These are phyloP conservation scores for Ceramica pisi DNA, from an alignment of 2,888 invertebrate species.

Conservation along the genomic window DNA sequence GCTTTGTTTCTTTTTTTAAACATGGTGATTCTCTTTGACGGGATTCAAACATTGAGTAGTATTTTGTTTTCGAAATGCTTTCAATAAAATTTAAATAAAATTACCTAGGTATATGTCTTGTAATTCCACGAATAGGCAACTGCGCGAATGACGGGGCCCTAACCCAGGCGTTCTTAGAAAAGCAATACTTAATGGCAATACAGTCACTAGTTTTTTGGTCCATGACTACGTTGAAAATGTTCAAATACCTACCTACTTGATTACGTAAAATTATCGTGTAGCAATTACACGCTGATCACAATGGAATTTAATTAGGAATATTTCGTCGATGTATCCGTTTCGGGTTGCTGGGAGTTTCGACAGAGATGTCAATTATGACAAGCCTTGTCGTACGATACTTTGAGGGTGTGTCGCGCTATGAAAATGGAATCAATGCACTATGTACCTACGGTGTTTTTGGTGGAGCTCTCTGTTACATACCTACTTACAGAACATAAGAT, in stretches of 20 bases:
- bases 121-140: constrained; percentile 73
- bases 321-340: constrained; percentile 40
- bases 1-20: neutral
- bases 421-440: constrained; percentile 15
- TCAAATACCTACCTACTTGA: constrained; percentile 45
- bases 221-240: constrained; percentile 45
- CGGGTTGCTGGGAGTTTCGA: constrained; percentile 16
- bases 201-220: constrained; percentile 69
- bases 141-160: constrained; percentile 71
- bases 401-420: constrained; percentile 33
- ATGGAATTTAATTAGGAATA: constrained; percentile 42
- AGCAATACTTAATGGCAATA: constrained; percentile 71
- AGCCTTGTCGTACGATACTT: constrained; percentile 21
- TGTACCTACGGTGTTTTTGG: constrained; percentile 14
- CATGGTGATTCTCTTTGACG: neutral
- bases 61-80: neutral
- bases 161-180: constrained; percentile 73
- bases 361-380: constrained; percentile 27
- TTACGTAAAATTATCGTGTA: constrained; percentile 47
- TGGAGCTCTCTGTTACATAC: neutral
- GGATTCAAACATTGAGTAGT: neutral
- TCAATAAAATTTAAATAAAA: constrained; percentile 51
- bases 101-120: constrained; percentile 67
- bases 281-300: constrained; percentile 45
- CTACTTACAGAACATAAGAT: neutral